Conservation (phyloP, 1,140 invertebrate genomes). For the Leptinotarsa defecta region DNA sequence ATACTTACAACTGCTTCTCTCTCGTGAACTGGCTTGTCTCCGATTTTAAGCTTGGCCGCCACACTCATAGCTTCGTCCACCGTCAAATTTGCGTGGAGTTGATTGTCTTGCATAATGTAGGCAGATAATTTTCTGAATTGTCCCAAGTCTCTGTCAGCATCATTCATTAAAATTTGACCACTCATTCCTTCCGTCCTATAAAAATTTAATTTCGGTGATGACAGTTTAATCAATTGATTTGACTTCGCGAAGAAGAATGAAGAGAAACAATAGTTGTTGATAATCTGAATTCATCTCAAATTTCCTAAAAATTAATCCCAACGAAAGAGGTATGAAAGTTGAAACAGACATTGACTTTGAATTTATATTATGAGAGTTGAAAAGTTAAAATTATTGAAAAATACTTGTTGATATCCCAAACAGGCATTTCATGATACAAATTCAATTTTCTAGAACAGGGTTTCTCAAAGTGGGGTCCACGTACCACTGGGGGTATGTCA, state of each 20-base stretch:
- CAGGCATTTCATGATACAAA: no score
- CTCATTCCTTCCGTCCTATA: constrained; percentile 74
- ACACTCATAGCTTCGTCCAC: constrained; percentile 94
- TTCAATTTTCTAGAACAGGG: no score
- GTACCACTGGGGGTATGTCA: no score
- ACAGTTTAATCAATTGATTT: neutral
- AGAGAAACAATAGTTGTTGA: no score
- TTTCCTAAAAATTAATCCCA: neutral
- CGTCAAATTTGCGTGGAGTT: constrained; percentile 89
- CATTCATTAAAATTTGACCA: constrained; percentile 85
- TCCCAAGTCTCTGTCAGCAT: constrained; percentile 82
- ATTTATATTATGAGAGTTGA: constrained; percentile 2
- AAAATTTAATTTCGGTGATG: constrained; percentile 24
- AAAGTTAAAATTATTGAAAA: neutral
- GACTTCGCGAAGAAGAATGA: no score
- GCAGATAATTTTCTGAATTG: constrained; percentile 92
- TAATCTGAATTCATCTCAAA: no score
- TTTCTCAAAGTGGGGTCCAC: no score
- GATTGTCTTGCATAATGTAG: constrained; percentile 98
- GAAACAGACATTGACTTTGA: neutral
- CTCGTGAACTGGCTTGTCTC: constrained; percentile 71
- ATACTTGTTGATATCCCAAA: neutral
- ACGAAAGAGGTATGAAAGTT: neutral
- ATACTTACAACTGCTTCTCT: constrained; percentile 81
- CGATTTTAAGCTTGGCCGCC: constrained; percentile 87